phyloP scores from a whole-genome alignment of 1,140 invertebrate species.

The Lasaia peninsularis region DNA sequence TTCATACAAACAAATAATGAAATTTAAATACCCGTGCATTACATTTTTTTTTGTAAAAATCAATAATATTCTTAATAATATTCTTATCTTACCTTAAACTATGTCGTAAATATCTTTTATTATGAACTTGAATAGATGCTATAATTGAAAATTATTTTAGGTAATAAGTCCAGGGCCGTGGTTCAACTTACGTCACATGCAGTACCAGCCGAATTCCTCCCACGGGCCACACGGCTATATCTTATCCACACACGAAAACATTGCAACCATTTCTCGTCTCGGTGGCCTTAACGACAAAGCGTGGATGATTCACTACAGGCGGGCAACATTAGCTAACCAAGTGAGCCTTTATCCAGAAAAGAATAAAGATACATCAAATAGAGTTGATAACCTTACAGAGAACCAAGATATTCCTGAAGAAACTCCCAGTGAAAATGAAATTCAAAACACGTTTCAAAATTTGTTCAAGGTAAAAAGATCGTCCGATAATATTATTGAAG shows the following conservation, averaged over 20 bases:
- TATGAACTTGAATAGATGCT: too few relatives aligned
- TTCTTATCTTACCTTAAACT: too few relatives aligned
- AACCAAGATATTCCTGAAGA: conserved; percentile 12
- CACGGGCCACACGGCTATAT: conserved; percentile 58
- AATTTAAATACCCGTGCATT: too few relatives aligned
- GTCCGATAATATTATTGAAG: background rate
- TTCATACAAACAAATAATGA: too few relatives aligned
- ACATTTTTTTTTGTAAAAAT: too few relatives aligned
- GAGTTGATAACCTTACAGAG: background rate
- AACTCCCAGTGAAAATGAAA: conserved; percentile 27
- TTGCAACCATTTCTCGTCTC: conserved; percentile 28
- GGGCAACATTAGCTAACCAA: conserved; percentile 27
- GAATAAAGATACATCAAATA: conserved; percentile 14
- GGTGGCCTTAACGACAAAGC: conserved; percentile 30
- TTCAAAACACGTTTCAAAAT: conserved; percentile 26
- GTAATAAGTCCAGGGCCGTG: conserved; percentile 51
- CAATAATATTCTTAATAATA: too few relatives aligned
- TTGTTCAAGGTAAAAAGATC: conserved; percentile 30
- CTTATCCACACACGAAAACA: conserved; percentile 37
- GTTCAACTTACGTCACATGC: conserved; percentile 62
- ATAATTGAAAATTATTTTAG: conserved; percentile 23
- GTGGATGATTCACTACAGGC: conserved; percentile 33
- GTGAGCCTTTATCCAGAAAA: conserved; percentile 22
- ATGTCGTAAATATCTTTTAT: too few relatives aligned
- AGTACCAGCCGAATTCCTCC: conserved; percentile 59